Evolutionary conservation across 2,113 vertebrate species (phyloP), one percentile per base, ranked within the genome.

Genomic region (Ameiurus melas): DNA sequence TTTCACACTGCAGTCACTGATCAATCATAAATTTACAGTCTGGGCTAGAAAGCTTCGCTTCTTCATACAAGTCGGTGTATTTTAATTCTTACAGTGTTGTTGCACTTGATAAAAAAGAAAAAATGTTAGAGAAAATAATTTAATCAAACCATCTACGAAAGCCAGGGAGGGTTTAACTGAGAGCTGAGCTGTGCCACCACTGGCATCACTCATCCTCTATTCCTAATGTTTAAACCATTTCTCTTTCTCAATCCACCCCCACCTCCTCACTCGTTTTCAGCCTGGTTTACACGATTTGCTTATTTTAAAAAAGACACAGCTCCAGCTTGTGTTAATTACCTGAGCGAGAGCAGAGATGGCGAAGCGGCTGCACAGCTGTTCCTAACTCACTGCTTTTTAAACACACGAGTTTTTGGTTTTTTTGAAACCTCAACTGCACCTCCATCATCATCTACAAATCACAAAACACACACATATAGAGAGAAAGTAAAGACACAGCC

Each of bases 301-400:
- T 33, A 27, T 87, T 87, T 60, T 39, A 36, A 39, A 14, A 47
- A 58, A 12, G 19, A 60, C 64, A 84, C 53, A 39, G 84, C 89
- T 90, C 86, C 91, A 88, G 90, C 90, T 90, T 92, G 87, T 57
- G 73, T 57, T 71, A 81, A 47, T 93, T 84, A 90, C 92, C 64
- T 89, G 89, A 90, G 85, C 75, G 86, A 80, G 89, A 77, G 64
- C 62, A 86, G 66, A 84, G 88, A 82, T 12, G 10, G 55, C 33
- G 83, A 90, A 90, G 88, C 90, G 78, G 89, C 90, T 92, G 93
- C 91, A 94, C 30, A 60, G 30, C 55, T 39, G 55, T 82, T 5
- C 30, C 17, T 0, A 81, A 79, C 77, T 79, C 22, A 9, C 27
- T 4, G 16, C 27, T 55, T 79, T 51, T 79, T 51, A n/a, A 79